Conservation (phyloP, 2,888 invertebrate species). For the Agrochola macilenta region DNA sequence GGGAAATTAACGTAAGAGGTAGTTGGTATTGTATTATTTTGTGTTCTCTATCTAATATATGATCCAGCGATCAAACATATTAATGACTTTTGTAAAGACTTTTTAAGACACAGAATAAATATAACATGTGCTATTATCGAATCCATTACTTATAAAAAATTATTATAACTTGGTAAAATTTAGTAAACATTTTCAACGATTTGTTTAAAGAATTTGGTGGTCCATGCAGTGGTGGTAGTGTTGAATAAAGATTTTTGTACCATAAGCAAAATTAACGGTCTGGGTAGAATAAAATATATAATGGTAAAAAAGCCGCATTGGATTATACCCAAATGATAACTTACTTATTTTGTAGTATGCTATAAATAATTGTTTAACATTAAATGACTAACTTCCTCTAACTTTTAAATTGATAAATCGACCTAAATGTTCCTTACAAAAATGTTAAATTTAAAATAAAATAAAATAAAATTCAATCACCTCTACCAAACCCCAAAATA, state of each 20-base stretch:
- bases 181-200: no score
- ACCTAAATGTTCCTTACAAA: not conserved
- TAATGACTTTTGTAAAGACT: not conserved
- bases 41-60: not conserved
- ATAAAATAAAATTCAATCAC: not conserved
- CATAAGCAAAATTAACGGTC: not conserved
- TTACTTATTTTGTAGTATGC: no score
- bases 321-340: not conserved
- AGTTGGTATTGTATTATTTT: not conserved
- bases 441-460: not conserved
- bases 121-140: not conserved
- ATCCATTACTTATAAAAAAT: not conserved
- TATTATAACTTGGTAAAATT: not conserved
- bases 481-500: slow-evolving; percentile 8
- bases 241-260: not conserved
- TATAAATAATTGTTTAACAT: not conserved
- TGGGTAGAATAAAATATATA: not conserved
- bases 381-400: not conserved
- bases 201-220: not conserved
- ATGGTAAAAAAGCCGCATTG: not conserved
- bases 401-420: not conserved
- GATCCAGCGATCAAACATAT: not conserved
- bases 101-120: not conserved
- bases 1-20: no score
- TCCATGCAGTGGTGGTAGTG: not conserved